Evolutionary conservation across 2,797 vertebrate species (phyloP).

Genomic region (Tachyglossus aculeatus): DNA sequence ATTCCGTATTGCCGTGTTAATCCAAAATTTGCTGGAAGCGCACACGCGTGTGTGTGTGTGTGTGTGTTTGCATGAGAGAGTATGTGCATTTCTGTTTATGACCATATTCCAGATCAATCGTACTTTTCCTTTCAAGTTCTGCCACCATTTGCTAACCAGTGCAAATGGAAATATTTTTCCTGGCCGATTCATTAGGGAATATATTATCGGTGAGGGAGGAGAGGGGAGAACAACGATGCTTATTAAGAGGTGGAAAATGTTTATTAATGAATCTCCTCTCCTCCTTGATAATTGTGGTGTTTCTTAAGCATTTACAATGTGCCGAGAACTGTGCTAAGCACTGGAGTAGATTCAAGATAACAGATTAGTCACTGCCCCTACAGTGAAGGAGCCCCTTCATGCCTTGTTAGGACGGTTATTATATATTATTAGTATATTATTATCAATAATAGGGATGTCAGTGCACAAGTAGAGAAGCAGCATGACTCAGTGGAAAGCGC

Average conservation of each 20-base stretch:
- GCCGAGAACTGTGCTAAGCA: too few species aligned
- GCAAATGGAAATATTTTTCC: conserved; percentile 2
- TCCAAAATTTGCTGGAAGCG: background rate
- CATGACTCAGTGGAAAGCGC: too few species aligned
- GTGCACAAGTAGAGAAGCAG: too few species aligned
- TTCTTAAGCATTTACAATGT: too few species aligned
- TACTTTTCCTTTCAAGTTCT: conserved; percentile 29
- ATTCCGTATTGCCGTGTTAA: conserved; percentile 37
- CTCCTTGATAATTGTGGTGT: background rate
- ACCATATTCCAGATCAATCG: background rate
- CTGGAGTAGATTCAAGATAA: too few species aligned
- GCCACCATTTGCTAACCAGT: conserved; percentile 1
- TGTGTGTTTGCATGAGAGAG: background rate
- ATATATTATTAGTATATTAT: too few species aligned
- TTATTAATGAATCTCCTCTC: background rate
- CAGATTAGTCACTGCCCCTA: too few species aligned
- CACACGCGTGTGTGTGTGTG: background rate
- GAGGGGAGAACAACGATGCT: background rate
- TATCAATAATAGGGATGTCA: too few species aligned
- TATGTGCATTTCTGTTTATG: conserved; percentile 22
- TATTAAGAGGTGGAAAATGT: background rate
- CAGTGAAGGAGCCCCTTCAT: too few species aligned
- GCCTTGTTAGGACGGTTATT: too few species aligned
- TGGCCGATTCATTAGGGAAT: background rate
- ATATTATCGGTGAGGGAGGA: conserved; percentile 20